These are phyloP conservation scores for Achlya flavicornis DNA, from an alignment of 2,888 invertebrate genomes.

Conservation along the genomic window DNA sequence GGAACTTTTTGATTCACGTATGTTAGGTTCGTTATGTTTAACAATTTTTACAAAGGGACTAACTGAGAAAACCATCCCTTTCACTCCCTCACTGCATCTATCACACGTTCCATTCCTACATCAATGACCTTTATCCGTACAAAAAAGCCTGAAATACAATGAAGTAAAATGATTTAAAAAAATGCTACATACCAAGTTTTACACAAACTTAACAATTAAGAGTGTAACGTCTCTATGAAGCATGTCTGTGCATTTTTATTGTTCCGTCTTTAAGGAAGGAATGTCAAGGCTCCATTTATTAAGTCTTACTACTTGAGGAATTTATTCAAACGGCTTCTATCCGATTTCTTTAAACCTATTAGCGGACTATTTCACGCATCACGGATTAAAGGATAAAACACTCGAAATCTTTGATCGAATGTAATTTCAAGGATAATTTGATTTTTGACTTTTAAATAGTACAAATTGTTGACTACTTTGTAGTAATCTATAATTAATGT, in stretches of 20 bases:
- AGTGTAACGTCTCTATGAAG: slow-evolving; percentile 34
- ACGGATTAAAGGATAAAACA: background rate
- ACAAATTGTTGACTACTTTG: no score
- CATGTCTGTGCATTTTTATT: slow-evolving; percentile 37
- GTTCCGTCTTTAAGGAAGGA: slow-evolving; percentile 24
- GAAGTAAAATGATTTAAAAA: background rate
- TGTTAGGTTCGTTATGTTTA: no score
- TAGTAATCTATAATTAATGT: no score
- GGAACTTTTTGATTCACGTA: no score
- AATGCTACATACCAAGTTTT: slow-evolving; percentile 30
- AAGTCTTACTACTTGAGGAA: slow-evolving; percentile 19
- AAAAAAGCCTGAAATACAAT: background rate
- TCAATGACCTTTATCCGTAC: no score
- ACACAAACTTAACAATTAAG: slow-evolving; percentile 24
- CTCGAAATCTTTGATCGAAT: background rate
- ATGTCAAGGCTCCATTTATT: slow-evolving; percentile 29
- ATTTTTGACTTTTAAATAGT: no score
- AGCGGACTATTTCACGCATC: background rate
- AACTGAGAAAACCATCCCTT: no score
- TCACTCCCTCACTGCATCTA: no score
- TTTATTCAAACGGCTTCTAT: slow-evolving; percentile 1
- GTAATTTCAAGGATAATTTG: background rate
- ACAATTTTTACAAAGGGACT: no score
- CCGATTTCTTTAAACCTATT: background rate
- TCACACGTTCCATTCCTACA: no score